Evolutionary conservation across 35 echinoderm and acorn worm species (phyloP).

Genomic region (Patiria miniata): DNA sequence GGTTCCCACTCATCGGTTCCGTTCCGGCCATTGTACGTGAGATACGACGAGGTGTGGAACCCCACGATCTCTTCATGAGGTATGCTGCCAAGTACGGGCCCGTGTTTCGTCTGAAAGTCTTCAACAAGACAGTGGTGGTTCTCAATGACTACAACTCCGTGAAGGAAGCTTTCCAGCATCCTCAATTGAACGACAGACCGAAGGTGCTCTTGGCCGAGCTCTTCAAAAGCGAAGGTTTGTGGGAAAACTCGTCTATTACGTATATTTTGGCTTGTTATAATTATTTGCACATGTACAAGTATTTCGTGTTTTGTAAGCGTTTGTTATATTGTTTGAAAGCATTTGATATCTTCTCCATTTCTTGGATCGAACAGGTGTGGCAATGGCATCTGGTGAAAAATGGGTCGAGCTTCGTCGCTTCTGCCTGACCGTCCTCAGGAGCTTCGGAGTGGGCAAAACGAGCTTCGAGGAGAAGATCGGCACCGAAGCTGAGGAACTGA

Average conservation of each 20-base stretch:
- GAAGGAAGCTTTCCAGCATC: conserved; percentile 14
- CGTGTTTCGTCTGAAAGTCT: neutral
- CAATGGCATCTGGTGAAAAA: neutral
- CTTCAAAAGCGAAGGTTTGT: neutral
- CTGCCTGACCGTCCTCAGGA: conserved; percentile 59
- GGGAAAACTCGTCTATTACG: too few species aligned
- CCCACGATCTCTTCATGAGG: conserved; percentile 13
- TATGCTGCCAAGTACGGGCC: conserved; percentile 14
- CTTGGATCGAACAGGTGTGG: neutral
- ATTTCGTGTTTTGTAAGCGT: too few species aligned
- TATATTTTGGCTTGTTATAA: too few species aligned
- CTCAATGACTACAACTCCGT: conserved; percentile 25
- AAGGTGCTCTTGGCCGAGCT: neutral
- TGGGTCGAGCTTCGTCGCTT: conserved; percentile 70
- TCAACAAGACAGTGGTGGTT: neutral
- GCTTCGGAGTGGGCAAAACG: conserved; percentile 75
- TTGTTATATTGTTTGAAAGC: too few species aligned
- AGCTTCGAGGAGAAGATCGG: conserved; percentile 60
- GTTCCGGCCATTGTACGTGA: neutral
- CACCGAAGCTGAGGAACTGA: conserved; percentile 31
- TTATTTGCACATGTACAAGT: too few species aligned
- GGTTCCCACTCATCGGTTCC: neutral
- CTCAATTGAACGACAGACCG: conserved; percentile 21
- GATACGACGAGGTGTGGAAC: neutral
- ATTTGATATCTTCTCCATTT: too few species aligned